Evolutionary conservation across 2,888 invertebrate genomes (phyloP).

Genomic region (Prenolepis imparis): DNA sequence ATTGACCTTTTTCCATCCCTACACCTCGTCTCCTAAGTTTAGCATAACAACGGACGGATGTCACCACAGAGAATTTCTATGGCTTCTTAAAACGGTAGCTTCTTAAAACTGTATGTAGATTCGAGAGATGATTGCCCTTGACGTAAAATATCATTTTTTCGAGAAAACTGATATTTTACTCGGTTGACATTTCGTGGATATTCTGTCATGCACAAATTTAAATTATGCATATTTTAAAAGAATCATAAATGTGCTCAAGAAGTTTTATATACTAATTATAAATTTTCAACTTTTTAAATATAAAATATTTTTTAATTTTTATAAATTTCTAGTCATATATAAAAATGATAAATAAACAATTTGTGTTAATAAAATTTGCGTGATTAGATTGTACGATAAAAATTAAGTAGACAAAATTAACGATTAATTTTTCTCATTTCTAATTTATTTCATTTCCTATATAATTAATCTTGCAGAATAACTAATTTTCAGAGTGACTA

Average conservation of each 20-base stretch:
- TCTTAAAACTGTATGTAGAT: too few relatives aligned
- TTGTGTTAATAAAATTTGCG: not conserved
- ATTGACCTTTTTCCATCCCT: constrained; percentile 60
- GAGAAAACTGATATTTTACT: constrained; percentile 16
- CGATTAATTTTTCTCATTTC: not conserved
- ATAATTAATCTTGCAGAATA: not conserved
- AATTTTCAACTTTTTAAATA: not conserved
- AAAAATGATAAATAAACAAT: not conserved
- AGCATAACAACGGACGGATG: constrained; percentile 60
- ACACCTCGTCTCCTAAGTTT: constrained; percentile 63
- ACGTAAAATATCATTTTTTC: constrained; percentile 29
- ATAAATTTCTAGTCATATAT: not conserved
- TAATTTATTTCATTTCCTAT: not conserved
- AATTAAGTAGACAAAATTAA: not conserved
- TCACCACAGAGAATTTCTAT: constrained; percentile 64
- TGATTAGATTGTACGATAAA: not conserved
- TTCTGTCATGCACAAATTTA: constrained; percentile 5
- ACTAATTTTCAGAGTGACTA: not conserved
- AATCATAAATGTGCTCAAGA: not conserved
- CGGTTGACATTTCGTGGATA: not conserved
- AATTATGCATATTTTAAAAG: not conserved
- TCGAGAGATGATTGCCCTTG: constrained; percentile 54
- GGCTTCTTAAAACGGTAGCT: constrained; percentile 43
- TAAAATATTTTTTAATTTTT: not conserved
- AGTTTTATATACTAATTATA: not conserved